Base-by-base conservation (phyloP, 1,140 invertebrate genomes). In the Drosophila takahashii region DNA sequence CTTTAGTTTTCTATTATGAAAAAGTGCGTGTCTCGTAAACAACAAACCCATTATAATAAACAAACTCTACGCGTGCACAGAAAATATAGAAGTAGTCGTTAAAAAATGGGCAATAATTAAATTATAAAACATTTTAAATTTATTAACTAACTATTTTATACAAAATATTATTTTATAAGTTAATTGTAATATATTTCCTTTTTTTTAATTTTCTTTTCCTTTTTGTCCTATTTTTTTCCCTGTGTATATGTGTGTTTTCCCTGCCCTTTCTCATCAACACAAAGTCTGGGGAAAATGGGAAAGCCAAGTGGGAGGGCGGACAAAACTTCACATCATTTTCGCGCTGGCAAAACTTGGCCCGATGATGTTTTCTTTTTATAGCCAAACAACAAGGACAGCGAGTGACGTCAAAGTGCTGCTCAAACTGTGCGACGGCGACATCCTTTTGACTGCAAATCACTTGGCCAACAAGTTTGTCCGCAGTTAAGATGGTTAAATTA, bases 381-480 rank as follows among this genome's bases (percentile, higher is more conserved):
- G 39, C 32, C 37, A 27, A 13, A 45, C 45, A 71, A 75, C 71
- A 37, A 52, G 70, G 44, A 60, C 56, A 41, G 56, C 15, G 22
- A 65, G 27, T 81, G 78, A 81, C 79, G 75, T 81, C 78, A 81
- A 75, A 81, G 50, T 62, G 62, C 27, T 47, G 48, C 45, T 61
- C 51, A 60, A 52, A 45, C 59, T 62, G 57, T 52, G 44, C 42
- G 29, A 45, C 15, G 15, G 41, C 29, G 32, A 51, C 34, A 15
- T 29, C 39, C 39, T 27, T 29, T n/a, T 15, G 45, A 6, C 45
- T 11, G 59, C 59, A 27, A 16, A 41, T 32, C 62, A 39, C 22
- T 36, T 15, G 32, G n/a, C 42, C 42, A 36, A 48, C 45, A 15
- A 50, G 47, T 50, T 51, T 32, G 18, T 34, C 4, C 29, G 9